A percentile compares a stretch with the other conserved stretches of the same genome.
These are phyloP conservation scores for Drosophila ficusphila DNA, from an alignment of 1,140 invertebrate genomes.

Conservation along the genomic window DNA sequence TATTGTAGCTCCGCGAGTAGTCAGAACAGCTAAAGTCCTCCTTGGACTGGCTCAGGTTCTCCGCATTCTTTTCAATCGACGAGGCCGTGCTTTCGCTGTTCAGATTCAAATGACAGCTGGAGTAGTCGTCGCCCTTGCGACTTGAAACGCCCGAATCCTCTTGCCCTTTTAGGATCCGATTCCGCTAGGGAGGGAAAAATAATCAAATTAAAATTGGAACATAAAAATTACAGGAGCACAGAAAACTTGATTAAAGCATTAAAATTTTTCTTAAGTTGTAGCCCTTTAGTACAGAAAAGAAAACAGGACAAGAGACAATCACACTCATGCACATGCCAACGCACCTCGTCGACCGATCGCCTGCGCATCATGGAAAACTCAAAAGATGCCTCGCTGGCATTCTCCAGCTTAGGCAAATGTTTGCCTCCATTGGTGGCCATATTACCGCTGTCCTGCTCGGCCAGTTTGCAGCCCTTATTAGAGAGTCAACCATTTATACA, in stretches of 20 bases:
- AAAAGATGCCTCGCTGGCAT: constrained; percentile 68
- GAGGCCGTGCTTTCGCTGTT: constrained; percentile 76
- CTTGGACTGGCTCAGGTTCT: constrained; percentile 78
- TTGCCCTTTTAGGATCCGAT: constrained; percentile 61
- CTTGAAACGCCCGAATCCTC: constrained; percentile 83
- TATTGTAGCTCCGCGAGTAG: constrained; percentile 77
- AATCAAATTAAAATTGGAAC: neutral
- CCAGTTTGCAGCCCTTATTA: constrained; percentile 76
- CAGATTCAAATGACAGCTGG: constrained; percentile 63
- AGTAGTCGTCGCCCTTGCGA: constrained; percentile 75
- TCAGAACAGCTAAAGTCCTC: constrained; percentile 80
- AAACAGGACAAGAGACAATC: constrained; percentile 21
- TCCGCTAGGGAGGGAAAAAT: constrained; percentile 65
- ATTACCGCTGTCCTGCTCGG: constrained; percentile 65
- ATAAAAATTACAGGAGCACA: neutral
- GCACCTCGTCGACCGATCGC: constrained; percentile 79
- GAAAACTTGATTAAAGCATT: no score
- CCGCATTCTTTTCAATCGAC: constrained; percentile 75
- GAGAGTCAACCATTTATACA: constrained; percentile 22
- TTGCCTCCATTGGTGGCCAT: constrained; percentile 39
- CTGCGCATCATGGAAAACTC: constrained; percentile 82
- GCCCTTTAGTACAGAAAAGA: neutral
- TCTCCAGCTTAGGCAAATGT: constrained; percentile 61
- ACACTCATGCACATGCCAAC: constrained; percentile 43
- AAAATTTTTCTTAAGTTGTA: neutral